phyloP scores from a whole-genome alignment of 2,797 vertebrate species.

The Spinibarbus caldwelli region DNA sequence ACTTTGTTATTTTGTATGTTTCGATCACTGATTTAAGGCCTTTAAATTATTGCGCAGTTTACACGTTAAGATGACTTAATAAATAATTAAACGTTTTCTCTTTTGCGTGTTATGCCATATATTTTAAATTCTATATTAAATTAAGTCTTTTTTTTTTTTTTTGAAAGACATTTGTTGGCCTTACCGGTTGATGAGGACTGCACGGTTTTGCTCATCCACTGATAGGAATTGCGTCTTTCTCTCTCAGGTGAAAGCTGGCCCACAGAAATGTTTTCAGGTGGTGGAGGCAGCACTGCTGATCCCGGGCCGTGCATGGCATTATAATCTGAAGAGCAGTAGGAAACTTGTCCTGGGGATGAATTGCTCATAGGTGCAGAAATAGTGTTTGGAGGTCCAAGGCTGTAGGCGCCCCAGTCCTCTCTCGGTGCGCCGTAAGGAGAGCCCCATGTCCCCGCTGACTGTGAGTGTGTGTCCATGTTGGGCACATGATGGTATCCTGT shows the following conservation, averaged over 20 bases:
- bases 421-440: conserved; percentile 83
- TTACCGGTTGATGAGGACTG: conserved; percentile 87
- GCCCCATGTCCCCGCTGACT: conserved; percentile 85
- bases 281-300: conserved; percentile 80
- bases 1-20: not conserved
- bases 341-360: conserved; percentile 84
- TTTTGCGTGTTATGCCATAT: not conserved
- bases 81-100: not conserved
- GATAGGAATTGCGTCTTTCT: conserved; percentile 89
- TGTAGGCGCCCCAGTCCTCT: conserved; percentile 90
- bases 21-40: not conserved
- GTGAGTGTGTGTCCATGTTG: conserved; percentile 84
- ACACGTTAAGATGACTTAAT: not conserved
- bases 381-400: conserved; percentile 83
- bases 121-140: not conserved
- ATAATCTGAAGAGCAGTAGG: conserved; percentile 88
- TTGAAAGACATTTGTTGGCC: conserved; percentile 51
- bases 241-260: conserved; percentile 84
- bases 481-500: conserved; percentile 90
- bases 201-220: conserved; percentile 95
- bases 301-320: conserved; percentile 82
- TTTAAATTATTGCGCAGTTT: not conserved
- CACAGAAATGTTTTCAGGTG: conserved; percentile 77
- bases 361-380: conserved; percentile 82
- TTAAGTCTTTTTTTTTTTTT: not conserved